Percentiles rank a stretch among this genome's conserved stretches.
Evolutionary conservation across 1,140 invertebrate genomes (phyloP).

Genomic region (Zaprionus ornatus): DNA sequence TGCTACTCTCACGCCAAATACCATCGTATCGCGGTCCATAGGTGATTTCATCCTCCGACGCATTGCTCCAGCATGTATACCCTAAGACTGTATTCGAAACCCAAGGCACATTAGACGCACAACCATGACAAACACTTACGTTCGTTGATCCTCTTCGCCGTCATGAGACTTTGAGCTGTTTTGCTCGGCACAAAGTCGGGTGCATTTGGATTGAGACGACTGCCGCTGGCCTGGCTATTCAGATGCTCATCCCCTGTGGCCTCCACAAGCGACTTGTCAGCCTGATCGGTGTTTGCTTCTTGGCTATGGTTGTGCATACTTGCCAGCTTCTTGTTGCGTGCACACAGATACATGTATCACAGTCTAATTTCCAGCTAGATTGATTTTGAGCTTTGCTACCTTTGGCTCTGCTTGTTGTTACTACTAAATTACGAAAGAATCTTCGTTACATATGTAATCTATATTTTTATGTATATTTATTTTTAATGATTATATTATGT

Average conservation of each 20-base stretch:
- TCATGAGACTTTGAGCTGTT: conserved; percentile 18
- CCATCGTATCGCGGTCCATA: conserved; percentile 56
- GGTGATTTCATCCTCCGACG: conserved; percentile 27
- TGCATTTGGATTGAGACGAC: conserved; percentile 62
- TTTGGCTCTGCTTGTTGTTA: neutral
- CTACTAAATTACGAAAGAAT: neutral
- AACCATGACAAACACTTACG: conserved; percentile 40
- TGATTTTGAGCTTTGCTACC: neutral
- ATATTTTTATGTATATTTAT: neutral
- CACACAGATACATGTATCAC: conserved; percentile 4
- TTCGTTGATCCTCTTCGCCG: conserved; percentile 49
- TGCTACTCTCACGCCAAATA: conserved; percentile 59
- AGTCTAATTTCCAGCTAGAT: neutral
- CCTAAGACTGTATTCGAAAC: conserved; percentile 15
- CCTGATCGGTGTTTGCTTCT: neutral
- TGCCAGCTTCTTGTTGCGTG: conserved; percentile 10
- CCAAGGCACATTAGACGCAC: neutral
- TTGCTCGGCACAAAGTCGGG: conserved; percentile 58
- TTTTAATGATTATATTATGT: no score
- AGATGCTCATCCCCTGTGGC: neutral
- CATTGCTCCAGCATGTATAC: conserved; percentile 54
- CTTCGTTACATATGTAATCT: neutral
- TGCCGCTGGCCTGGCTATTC: neutral
- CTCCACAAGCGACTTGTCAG: neutral
- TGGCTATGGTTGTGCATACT: conserved; percentile 19